phyloP scores from a whole-genome alignment of 2,888 invertebrate genomes.

The Lumbricus terrestris region DNA sequence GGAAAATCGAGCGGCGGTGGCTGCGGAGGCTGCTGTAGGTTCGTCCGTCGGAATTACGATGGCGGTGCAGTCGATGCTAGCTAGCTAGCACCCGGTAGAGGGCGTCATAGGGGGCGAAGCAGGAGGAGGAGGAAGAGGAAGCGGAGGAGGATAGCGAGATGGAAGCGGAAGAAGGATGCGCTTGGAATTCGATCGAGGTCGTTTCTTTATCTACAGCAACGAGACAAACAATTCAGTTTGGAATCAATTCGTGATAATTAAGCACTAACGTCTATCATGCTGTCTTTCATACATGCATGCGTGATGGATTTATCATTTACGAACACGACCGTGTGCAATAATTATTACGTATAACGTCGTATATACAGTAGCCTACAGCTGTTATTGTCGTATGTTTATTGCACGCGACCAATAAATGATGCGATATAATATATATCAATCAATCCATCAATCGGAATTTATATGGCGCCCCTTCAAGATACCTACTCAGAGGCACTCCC shows the following conservation, averaged over 20 bases:
- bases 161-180: background rate
- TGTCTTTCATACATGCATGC: too few species aligned
- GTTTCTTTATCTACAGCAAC: constrained; percentile 3
- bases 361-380: too few species aligned
- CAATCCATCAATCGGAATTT: too few species aligned
- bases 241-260: background rate
- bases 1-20: background rate
- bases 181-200: background rate
- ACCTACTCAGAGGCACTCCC: too few species aligned
- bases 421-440: too few species aligned
- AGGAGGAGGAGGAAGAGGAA: background rate
- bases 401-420: too few species aligned
- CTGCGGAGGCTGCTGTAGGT: background rate
- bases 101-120: background rate
- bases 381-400: too few species aligned
- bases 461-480: too few species aligned
- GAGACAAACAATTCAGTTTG: background rate
- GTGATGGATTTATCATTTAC: too few species aligned
- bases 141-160: background rate
- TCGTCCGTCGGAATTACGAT: constrained; percentile 5
- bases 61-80: constrained; percentile 3
- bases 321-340: too few species aligned
- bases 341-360: too few species aligned
- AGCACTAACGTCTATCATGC: too few species aligned
- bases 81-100: background rate